Base-by-base conservation (phyloP, 2,797 vertebrate genomes). In the Protosalanx chinensis region DNA sequence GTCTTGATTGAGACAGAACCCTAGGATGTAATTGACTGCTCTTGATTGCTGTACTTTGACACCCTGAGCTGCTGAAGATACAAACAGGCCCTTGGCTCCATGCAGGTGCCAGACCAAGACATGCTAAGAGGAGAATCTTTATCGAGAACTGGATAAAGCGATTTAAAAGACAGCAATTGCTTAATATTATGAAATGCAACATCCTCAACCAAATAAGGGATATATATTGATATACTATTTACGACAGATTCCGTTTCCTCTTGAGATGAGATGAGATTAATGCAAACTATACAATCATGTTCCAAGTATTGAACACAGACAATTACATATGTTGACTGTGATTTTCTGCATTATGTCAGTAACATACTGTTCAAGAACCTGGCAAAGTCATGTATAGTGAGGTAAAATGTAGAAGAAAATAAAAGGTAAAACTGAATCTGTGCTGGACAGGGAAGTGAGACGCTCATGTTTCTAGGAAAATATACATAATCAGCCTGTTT, bases 1-100 rank as follows among this genome's bases (percentile, higher is more conserved):
- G 73, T 70, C 76, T 75, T 76, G 76, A 79, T 77, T 82, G 79
- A 85, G 84, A 79, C 78, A 80, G 84, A 87, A 77, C 80, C 81
- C 76, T 74, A 68, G 82, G 85, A 88, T 87, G 82, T 83, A 87
- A 88, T 89, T 85, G 83, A 86, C 82, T 83, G 70, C 37, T 76
- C 77, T 82, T 92, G 90, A 92, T 90, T 90, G 88, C 88, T 79
- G 72, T 79, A 75, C 89, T 90, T 88, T 89, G 85, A 82, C 81
- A 71, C 82, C 76, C 83, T 61, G 72, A 74, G 83, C 49, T 79
- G 68, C 41, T 81, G 75, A 85, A 79, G 74, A 62, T 53, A 77
- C 71, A 69, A 79, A 72, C 60, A 49, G 69, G 33, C 81, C 68
- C 68, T 73, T 64, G 76, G 79, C 75, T 74, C 18, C 51, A 56